phyloP scores from a whole-genome alignment of 2,888 invertebrate genomes.

The Archips xylosteana region DNA sequence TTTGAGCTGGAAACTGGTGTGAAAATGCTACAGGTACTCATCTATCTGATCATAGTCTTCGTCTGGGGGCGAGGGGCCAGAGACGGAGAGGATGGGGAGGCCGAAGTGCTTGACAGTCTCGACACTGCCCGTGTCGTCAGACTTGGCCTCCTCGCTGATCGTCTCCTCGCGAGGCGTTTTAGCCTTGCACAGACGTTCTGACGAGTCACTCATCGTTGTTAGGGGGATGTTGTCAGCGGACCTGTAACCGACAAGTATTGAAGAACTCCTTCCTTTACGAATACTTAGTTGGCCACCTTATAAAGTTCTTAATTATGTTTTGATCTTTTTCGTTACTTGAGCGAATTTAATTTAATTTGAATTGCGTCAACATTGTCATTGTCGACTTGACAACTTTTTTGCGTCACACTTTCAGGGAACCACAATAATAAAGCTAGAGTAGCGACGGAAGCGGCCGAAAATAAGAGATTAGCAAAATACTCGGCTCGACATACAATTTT shows the following conservation, averaged over 20 bases:
- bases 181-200: slow-evolving; percentile 80
- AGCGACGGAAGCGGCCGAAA: no score
- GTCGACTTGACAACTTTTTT: no score
- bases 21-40: slow-evolving; percentile 87
- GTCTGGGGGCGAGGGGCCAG: slow-evolving; percentile 92
- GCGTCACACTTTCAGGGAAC: no score
- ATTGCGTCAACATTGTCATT: no score
- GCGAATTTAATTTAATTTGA: no score
- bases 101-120: slow-evolving; percentile 88
- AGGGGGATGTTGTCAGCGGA: slow-evolving; percentile 82
- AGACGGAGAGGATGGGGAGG: slow-evolving; percentile 91
- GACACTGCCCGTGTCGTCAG: slow-evolving; percentile 78
- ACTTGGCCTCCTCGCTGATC: slow-evolving; percentile 79
- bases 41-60: slow-evolving; percentile 88
- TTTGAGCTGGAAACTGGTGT: slow-evolving; percentile 81
- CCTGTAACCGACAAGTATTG: slow-evolving; percentile 56
- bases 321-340: no score
- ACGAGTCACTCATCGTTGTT: slow-evolving; percentile 79
- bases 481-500: no score
- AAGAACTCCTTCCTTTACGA: neutral
- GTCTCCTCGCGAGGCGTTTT: slow-evolving; percentile 76
- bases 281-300: neutral
- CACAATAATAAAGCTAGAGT: no score
- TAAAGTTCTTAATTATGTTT: no score
- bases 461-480: no score